Percentiles rank a stretch among this genome's conserved stretches.
Conservation (phyloP, 1,140 invertebrate genomes). For the Parasteatoda tepidariorum region DNA sequence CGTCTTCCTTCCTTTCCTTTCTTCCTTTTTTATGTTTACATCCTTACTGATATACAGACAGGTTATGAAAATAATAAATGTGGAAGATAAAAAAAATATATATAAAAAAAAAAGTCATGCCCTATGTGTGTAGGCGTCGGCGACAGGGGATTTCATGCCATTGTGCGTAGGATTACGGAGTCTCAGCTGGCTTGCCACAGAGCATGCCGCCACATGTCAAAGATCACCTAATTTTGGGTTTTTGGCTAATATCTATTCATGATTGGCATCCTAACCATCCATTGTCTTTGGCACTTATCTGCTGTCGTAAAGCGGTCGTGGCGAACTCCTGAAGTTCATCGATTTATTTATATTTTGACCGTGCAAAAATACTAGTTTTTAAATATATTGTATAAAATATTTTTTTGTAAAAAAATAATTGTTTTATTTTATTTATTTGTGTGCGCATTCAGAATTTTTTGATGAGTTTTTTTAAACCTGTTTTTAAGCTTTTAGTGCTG, state of each 20-base stretch:
- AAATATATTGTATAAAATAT: no score
- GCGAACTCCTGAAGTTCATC: not conserved
- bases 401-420: no score
- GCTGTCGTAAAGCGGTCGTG: not conserved
- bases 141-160: slow-evolving; percentile 5
- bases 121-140: not conserved
- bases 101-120: no score
- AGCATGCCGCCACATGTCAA: no score
- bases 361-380: no score
- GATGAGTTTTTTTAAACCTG: no score
- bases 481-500: no score
- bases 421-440: no score
- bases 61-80: slow-evolving; percentile 21
- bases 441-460: no score
- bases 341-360: no score
- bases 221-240: no score
- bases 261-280: not conserved
- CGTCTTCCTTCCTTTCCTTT: slow-evolving; percentile 15
- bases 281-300: not conserved
- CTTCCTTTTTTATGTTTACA: slow-evolving; percentile 1
- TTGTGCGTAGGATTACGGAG: not conserved
- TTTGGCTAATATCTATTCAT: not conserved
- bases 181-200: not conserved
- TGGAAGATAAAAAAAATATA: not conserved
- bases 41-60: slow-evolving; percentile 5